A percentile compares a stretch with the other conserved stretches of the same genome.
phyloP scores from a whole-genome alignment of 1,140 invertebrate genomes.

The Lepidurus arcticus region DNA sequence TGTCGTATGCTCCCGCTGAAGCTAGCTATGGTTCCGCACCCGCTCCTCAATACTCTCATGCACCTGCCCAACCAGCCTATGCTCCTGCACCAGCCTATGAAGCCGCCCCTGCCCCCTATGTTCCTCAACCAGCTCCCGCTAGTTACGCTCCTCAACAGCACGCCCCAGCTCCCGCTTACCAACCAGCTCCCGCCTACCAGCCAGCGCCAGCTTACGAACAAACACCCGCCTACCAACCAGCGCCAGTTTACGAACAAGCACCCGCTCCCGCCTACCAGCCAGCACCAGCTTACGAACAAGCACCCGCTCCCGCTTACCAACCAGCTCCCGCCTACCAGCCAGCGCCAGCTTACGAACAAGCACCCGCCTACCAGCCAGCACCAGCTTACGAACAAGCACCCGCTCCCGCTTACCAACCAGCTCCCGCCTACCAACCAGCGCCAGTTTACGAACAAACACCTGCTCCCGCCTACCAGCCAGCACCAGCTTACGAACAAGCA shows the following conservation, averaged over 20 bases:
- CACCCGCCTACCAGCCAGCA: neutral
- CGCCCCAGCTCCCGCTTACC: neutral
- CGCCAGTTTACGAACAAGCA: neutral
- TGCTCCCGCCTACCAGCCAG: neutral
- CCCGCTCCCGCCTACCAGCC: neutral
- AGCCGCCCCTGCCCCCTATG: neutral
- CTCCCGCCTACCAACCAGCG: neutral
- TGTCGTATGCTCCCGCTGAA: neutral
- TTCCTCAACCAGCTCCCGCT: slow-evolving; percentile 23
- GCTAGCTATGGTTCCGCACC: neutral
- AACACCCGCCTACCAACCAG: neutral
- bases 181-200: neutral
- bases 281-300: neutral
- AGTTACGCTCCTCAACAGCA: slow-evolving; percentile 23
- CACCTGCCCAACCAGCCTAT: slow-evolving; percentile 16
- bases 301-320: slow-evolving; percentile 5
- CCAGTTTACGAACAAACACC: neutral
- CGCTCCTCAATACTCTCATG: neutral
- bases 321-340: neutral
- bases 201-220: neutral
- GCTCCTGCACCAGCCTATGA: slow-evolving; percentile 20
- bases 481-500: neutral
- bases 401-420: neutral
- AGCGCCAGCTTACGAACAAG: neutral
- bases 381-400: slow-evolving; percentile 13